These are phyloP conservation scores for Pyrrhosoma nymphula DNA, from an alignment of 2,888 invertebrate genomes.

Conservation along the genomic window DNA sequence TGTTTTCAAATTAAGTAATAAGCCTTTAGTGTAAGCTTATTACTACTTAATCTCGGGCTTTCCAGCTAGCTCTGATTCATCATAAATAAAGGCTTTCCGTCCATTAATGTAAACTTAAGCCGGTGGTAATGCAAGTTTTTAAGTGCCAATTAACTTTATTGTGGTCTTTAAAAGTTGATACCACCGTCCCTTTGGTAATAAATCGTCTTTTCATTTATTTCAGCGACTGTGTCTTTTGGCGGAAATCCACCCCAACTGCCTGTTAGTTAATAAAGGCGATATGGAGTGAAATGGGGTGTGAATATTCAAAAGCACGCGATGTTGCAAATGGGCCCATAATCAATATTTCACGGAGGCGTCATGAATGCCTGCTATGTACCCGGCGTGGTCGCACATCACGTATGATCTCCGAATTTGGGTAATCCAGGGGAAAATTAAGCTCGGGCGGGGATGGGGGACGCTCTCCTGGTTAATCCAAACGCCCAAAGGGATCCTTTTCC, in stretches of 20 bases:
- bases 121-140: neutral
- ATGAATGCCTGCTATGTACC: neutral
- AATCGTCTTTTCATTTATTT: neutral
- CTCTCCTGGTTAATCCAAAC: no score
- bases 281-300: neutral
- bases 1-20: neutral
- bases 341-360: constrained; percentile 26
- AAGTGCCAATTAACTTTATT: constrained; percentile 33
- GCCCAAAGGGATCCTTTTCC: neutral
- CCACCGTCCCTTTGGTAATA: neutral
- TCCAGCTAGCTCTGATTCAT: neutral
- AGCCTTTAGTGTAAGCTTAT: neutral
- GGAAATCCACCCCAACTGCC: neutral
- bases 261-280: constrained; percentile 27
- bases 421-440: constrained; percentile 47
- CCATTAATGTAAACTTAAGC: constrained; percentile 16
- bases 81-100: neutral
- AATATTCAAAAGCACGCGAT: constrained; percentile 26
- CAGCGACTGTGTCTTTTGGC: neutral
- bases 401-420: constrained; percentile 49
- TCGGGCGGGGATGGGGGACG: neutral
- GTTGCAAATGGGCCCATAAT: constrained; percentile 5
- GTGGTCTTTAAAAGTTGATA: constrained; percentile 2
- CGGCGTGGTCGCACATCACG: neutral
- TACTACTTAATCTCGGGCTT: neutral